Evolutionary conservation across 2,113 vertebrate genomes (phyloP).

Genomic region (Patagioenas fasciata): DNA sequence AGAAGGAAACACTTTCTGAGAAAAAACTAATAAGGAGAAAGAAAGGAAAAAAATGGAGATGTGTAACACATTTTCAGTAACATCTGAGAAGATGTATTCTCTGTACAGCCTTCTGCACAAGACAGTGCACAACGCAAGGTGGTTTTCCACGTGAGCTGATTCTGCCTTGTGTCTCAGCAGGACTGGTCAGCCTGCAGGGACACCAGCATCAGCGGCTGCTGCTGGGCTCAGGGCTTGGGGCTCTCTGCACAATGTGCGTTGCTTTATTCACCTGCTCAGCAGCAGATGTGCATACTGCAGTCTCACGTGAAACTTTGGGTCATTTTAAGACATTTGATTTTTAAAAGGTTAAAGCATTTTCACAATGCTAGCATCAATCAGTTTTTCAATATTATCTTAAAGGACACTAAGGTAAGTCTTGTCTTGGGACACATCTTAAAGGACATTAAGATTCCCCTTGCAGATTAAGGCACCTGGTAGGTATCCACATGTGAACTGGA

Average conservation of each 20-base stretch:
- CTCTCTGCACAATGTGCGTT: rapidly evolving
- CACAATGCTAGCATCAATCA: neutral
- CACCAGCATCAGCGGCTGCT: rapidly evolving
- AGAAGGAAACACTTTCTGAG: neutral
- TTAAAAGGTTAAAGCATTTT: neutral
- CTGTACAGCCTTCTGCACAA: neutral
- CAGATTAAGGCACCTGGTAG: neutral
- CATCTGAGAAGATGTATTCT: neutral
- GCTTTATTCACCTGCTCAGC: neutral
- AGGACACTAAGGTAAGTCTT: neutral
- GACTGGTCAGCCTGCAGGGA: neutral
- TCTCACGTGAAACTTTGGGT: neutral
- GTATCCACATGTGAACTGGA: neutral
- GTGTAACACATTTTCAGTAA: neutral
- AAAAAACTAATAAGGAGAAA: neutral
- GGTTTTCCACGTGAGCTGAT: rapidly evolving
- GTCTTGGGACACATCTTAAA: neutral
- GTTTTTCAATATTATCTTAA: neutral
- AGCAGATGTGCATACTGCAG: neutral
- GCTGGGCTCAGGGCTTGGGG: neutral
- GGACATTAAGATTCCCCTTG: neutral
- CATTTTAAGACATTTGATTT: neutral
- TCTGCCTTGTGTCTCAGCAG: neutral
- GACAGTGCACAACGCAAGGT: neutral
- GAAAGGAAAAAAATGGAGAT: neutral